Evolutionary conservation across 2,888 invertebrate species (phyloP).

Genomic region (Andrena flavipes): DNA sequence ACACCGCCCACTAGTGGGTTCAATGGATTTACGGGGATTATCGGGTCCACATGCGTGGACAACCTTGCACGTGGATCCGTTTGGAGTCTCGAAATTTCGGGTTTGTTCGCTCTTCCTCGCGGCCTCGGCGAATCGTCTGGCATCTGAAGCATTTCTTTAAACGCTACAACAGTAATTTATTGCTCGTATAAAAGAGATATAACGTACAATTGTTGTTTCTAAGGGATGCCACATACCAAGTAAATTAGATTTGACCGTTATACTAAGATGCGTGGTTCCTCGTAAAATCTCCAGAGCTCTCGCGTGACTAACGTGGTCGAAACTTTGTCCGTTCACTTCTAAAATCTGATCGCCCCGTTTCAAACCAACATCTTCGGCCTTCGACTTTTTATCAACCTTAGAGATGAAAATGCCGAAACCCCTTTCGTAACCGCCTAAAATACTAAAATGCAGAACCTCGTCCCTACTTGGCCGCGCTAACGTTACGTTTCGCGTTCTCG

Average conservation of each 20-base stretch:
- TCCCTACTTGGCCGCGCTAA: slow-evolving; percentile 96
- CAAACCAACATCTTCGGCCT: slow-evolving; percentile 97
- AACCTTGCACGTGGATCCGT: slow-evolving; percentile 90
- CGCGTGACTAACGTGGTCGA: slow-evolving; percentile 96
- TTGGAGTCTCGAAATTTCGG: slow-evolving; percentile 85
- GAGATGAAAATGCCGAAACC: slow-evolving; percentile 97
- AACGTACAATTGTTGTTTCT: slow-evolving; percentile 15
- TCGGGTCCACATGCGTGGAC: slow-evolving; percentile 91
- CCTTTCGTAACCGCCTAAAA: slow-evolving; percentile 96
- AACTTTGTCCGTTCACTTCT: slow-evolving; percentile 98
- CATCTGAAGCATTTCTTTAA: slow-evolving; percentile 90
- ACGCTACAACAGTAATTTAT: slow-evolving; percentile 83
- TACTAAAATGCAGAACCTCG: slow-evolving; percentile 96
- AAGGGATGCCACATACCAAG: slow-evolving; percentile 86
- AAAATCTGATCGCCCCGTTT: slow-evolving; percentile 99
- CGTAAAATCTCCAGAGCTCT: slow-evolving; percentile 97
- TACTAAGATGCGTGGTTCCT: slow-evolving; percentile 97
- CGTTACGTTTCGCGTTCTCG: slow-evolving; percentile 95
- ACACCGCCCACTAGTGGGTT: slow-evolving; percentile 81
- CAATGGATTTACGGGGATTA: slow-evolving; percentile 79
- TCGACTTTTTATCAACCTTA: slow-evolving; percentile 96
- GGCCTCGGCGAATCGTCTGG: slow-evolving; percentile 94
- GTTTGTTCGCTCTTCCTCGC: slow-evolving; percentile 86
- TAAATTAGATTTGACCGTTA: slow-evolving; percentile 98
- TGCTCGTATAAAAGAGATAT: slow-evolving; percentile 37